Conservation (phyloP, 2,113 vertebrate species). For the Haliaeetus leucogaster region DNA sequence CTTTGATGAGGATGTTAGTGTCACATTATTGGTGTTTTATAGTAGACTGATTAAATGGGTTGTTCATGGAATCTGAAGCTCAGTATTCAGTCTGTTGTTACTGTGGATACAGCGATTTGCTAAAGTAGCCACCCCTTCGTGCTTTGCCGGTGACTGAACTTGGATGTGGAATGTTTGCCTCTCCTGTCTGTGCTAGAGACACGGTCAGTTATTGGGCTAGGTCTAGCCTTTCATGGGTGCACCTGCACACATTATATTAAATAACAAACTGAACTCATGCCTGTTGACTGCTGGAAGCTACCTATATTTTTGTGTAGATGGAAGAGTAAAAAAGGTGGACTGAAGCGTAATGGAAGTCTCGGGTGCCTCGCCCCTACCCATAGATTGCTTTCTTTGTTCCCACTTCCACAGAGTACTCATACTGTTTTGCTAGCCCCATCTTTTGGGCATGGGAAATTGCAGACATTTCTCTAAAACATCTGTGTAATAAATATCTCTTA, state of each 20-base stretch:
- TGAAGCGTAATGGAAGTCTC: not conserved
- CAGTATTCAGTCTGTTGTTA: not conserved
- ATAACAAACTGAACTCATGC: not conserved
- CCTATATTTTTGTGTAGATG: not conserved
- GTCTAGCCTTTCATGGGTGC: not conserved
- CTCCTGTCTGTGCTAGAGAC: not conserved
- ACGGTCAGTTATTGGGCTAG: not conserved
- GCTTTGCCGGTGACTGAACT: not conserved
- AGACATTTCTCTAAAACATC: not conserved
- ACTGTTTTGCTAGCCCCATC: not conserved
- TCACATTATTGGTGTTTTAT: not conserved
- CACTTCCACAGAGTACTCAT: not conserved
- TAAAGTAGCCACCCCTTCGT: not conserved
- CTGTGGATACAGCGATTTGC: constrained; percentile 23
- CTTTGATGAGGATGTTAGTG: not conserved
- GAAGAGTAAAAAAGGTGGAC: not conserved
- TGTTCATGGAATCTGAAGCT: not conserved
- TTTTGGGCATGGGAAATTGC: not conserved
- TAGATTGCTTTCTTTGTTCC: not conserved
- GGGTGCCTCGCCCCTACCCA: not conserved
- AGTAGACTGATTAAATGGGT: not conserved
- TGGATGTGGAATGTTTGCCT: not conserved
- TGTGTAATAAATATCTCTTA: not conserved
- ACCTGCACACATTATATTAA: not conserved
- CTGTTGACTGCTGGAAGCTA: not conserved